Conservation (phyloP, 2,797 vertebrate genomes). For the Chiroxiphia lanceolata region DNA sequence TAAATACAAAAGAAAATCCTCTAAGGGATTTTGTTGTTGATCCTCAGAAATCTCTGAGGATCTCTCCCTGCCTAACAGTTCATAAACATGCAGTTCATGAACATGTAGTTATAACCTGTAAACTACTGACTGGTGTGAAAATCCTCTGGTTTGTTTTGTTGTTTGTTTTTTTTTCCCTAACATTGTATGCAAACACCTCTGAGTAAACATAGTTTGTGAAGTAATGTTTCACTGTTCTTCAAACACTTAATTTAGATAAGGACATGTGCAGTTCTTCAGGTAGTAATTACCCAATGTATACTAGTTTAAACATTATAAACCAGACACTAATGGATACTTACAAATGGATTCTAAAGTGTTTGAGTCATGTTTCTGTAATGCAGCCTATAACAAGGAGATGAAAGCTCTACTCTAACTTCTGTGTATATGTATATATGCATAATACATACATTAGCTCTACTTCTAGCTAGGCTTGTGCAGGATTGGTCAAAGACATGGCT, state of each 20-base stretch:
- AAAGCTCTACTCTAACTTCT: not conserved
- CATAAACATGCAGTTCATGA: not conserved
- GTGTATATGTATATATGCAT: not conserved
- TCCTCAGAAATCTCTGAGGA: not conserved
- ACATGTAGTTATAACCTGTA: not conserved
- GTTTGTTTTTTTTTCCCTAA: not conserved
- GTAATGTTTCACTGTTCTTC: slow-evolving; percentile 63
- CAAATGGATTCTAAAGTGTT: not conserved
- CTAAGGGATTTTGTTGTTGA: not conserved
- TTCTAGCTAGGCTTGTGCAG: not conserved
- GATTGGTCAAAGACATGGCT: not conserved
- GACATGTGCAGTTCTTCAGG: slow-evolving; percentile 29
- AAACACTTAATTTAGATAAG: slow-evolving; percentile 63
- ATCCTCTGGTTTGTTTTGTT: not conserved
- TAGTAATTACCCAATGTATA: slow-evolving; percentile 7
- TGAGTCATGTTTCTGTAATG: not conserved
- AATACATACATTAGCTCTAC: not conserved
- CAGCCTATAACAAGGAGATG: not conserved
- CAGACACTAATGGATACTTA: slow-evolving; percentile 34
- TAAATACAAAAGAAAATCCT: not conserved
- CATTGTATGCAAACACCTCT: slow-evolving; percentile 14
- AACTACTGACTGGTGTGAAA: slow-evolving; percentile 29
- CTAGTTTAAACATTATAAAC: slow-evolving; percentile 55
- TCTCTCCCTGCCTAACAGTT: not conserved
- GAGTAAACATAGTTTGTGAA: slow-evolving; percentile 63